These are phyloP conservation scores for Ypsolopha scabrella DNA, from an alignment of 2,888 invertebrate genomes.

Conservation along the genomic window DNA sequence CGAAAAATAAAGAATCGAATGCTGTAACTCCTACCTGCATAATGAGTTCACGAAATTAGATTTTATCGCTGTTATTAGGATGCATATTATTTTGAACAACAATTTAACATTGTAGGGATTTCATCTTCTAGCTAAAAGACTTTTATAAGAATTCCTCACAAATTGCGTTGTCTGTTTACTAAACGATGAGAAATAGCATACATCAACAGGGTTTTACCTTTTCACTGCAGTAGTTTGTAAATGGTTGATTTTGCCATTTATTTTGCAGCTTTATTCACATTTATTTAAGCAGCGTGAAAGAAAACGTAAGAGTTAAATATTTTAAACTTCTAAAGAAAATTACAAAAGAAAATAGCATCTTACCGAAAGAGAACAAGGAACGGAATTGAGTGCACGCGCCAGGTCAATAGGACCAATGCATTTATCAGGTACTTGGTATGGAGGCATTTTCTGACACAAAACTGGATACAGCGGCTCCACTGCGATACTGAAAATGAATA, in stretches of 20 bases:
- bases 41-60: too few relatives aligned
- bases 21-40: too few relatives aligned
- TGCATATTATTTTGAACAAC: too few relatives aligned
- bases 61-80: too few relatives aligned
- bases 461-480: conserved; percentile 92
- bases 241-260: conserved; percentile 59
- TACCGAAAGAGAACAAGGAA: conserved; percentile 90
- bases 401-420: conserved; percentile 81
- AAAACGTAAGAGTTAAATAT: background rate
- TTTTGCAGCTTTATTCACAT: conserved; percentile 43
- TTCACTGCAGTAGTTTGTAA: conserved; percentile 55
- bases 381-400: conserved; percentile 84
- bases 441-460: conserved; percentile 62
- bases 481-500: conserved; percentile 77
- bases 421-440: conserved; percentile 52
- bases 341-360: conserved; percentile 21
- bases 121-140: too few relatives aligned
- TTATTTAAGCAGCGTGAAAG: conserved; percentile 41
- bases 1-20: too few relatives aligned
- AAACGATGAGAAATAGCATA: background rate
- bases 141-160: too few relatives aligned
- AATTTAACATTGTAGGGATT: too few relatives aligned
- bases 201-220: conserved; percentile 28
- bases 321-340: background rate
- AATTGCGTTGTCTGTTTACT: too few relatives aligned